Conservation (phyloP, 2,888 invertebrate species). For the Hirtodrosophila histrioides region DNA sequence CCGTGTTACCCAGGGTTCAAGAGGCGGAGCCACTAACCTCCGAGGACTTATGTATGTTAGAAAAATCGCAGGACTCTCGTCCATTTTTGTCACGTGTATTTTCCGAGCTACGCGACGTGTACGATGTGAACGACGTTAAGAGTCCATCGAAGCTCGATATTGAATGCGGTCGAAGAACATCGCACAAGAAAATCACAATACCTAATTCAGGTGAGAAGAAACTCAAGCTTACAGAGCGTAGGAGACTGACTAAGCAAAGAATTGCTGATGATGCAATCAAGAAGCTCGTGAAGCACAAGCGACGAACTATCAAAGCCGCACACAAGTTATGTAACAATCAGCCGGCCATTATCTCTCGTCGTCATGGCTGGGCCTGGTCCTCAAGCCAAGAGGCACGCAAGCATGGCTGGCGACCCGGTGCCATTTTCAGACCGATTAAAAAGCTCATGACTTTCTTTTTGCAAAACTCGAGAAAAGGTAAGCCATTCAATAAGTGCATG, state of each 20-base stretch:
- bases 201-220: no score
- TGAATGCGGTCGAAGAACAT: no score
- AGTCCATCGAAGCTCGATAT: neutral
- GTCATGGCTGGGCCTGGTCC: conserved; percentile 89
- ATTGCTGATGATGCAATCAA: neutral
- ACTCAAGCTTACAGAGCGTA: no score
- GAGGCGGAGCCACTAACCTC: conserved; percentile 15
- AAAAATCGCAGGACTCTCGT: conserved; percentile 33
- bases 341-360: conserved; percentile 85
- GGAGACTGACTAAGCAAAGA: neutral
- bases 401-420: conserved; percentile 82
- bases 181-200: neutral
- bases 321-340: conserved; percentile 86
- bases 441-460: conserved; percentile 81
- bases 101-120: conserved; percentile 74
- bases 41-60: neutral
- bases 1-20: no score
- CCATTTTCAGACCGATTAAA: conserved; percentile 79
- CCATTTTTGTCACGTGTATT: conserved; percentile 78
- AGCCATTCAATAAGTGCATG: conserved; percentile 44
- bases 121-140: conserved; percentile 62
- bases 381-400: conserved; percentile 55
- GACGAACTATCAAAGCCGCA: conserved; percentile 67
- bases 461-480: conserved; percentile 61
- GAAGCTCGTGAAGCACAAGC: neutral